These are phyloP conservation scores for Adelognathus sp. DNA, from an alignment of 2,888 invertebrate species.

Conservation along the genomic window DNA sequence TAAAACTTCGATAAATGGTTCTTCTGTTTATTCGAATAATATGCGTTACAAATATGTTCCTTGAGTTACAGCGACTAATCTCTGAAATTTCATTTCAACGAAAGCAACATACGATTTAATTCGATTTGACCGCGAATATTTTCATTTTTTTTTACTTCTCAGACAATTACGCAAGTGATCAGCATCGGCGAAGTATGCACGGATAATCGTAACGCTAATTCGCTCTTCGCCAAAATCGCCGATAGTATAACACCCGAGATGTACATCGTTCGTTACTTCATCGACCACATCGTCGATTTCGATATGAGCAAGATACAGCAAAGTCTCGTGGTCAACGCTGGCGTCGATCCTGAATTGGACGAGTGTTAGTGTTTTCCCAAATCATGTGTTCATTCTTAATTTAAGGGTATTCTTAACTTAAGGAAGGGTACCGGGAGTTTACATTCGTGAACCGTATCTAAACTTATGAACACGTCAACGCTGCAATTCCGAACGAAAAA, in stretches of 20 bases:
- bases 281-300: slow-evolving; percentile 89
- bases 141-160: slow-evolving; percentile 10
- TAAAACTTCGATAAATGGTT: too few relatives aligned
- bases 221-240: slow-evolving; percentile 74
- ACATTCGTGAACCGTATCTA: too few relatives aligned
- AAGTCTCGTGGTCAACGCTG: slow-evolving; percentile 88
- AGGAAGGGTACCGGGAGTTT: too few relatives aligned
- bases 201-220: slow-evolving; percentile 50
- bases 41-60: too few relatives aligned
- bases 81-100: neutral
- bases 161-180: slow-evolving; percentile 73
- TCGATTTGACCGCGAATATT: too few relatives aligned
- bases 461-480: too few relatives aligned
- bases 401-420: too few relatives aligned
- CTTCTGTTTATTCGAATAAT: too few relatives aligned
- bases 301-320: slow-evolving; percentile 84
- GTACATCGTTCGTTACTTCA: slow-evolving; percentile 85
- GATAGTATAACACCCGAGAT: slow-evolving; percentile 80
- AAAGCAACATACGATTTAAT: neutral
- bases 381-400: neutral
- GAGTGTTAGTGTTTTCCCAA: slow-evolving; percentile 83
- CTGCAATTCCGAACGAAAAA: too few relatives aligned
- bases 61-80: too few relatives aligned
- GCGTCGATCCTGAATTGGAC: slow-evolving; percentile 90
- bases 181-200: slow-evolving; percentile 71